Evolutionary conservation across 2,888 invertebrate species (phyloP).

Genomic region (Epicampocera succincta): DNA sequence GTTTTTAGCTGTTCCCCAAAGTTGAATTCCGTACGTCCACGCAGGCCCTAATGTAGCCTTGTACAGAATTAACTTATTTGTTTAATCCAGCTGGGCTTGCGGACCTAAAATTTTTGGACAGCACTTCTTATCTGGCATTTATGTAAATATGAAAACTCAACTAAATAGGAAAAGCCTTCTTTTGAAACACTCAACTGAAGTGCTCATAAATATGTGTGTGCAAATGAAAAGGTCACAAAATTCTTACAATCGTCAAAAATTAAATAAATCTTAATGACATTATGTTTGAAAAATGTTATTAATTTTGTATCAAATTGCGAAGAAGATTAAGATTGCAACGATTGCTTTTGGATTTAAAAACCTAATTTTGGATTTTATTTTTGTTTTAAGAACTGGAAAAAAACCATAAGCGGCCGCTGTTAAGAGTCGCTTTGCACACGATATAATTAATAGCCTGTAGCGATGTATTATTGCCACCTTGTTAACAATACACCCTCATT

Average conservation of each 20-base stretch:
- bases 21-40: too few species aligned
- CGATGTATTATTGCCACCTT: slow-evolving; percentile 18
- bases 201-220: too few species aligned
- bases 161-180: too few species aligned
- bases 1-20: too few species aligned
- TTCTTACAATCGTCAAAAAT: slow-evolving; percentile 11
- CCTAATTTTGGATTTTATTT: slow-evolving; percentile 16
- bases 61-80: too few species aligned
- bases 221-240: slow-evolving; percentile 54
- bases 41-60: too few species aligned
- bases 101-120: too few species aligned
- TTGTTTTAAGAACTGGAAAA: neutral
- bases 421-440: slow-evolving; percentile 7
- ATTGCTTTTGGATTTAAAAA: slow-evolving; percentile 22
- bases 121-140: too few species aligned
- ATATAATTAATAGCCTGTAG: neutral
- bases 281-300: slow-evolving; percentile 39
- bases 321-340: slow-evolving; percentile 40
- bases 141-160: too few species aligned
- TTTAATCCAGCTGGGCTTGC: too few species aligned
- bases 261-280: slow-evolving; percentile 57
- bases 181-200: too few species aligned
- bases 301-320: slow-evolving; percentile 24
- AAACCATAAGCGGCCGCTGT: neutral
- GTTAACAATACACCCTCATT: slow-evolving; percentile 44